Evolutionary conservation across 2,888 invertebrate species (phyloP).

Genomic region (Cantharis rustica): DNA sequence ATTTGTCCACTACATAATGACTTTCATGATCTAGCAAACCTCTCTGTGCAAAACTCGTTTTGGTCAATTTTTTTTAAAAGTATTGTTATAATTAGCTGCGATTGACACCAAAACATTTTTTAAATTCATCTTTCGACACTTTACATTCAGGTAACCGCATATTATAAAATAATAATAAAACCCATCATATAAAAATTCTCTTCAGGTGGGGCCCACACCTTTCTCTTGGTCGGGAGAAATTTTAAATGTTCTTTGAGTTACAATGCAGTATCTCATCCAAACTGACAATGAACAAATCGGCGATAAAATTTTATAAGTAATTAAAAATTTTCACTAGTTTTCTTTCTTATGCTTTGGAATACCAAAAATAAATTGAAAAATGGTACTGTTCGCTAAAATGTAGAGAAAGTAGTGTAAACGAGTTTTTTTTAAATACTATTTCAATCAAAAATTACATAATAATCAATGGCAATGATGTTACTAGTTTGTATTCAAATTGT

Average conservation of each 20-base stretch:
- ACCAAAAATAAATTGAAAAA: slow-evolving; percentile 9
- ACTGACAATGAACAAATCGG: slow-evolving; percentile 12
- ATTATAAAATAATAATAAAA: neutral
- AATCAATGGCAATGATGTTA: slow-evolving; percentile 22
- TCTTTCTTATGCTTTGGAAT: neutral
- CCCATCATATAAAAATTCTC: neutral
- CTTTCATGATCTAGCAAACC: slow-evolving; percentile 21
- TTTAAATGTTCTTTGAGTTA: slow-evolving; percentile 7
- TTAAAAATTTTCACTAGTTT: neutral
- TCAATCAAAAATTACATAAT: neutral
- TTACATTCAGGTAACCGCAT: neutral
- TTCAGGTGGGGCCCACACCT: slow-evolving; percentile 24
- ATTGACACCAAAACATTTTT: neutral
- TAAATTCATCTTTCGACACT: neutral
- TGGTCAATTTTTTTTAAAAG: neutral
- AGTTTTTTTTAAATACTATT: neutral
- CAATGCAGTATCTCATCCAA: slow-evolving; percentile 17
- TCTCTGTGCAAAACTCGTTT: neutral
- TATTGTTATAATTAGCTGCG: neutral
- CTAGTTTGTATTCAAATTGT: slow-evolving; percentile 25
- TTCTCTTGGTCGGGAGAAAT: slow-evolving; percentile 22
- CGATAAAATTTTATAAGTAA: neutral
- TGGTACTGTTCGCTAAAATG: slow-evolving; percentile 24
- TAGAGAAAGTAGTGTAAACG: slow-evolving; percentile 8
- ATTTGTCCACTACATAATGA: slow-evolving; percentile 20